Base-by-base conservation (phyloP, 1,140 invertebrate species). In the Drosophila malerkotliana region DNA sequence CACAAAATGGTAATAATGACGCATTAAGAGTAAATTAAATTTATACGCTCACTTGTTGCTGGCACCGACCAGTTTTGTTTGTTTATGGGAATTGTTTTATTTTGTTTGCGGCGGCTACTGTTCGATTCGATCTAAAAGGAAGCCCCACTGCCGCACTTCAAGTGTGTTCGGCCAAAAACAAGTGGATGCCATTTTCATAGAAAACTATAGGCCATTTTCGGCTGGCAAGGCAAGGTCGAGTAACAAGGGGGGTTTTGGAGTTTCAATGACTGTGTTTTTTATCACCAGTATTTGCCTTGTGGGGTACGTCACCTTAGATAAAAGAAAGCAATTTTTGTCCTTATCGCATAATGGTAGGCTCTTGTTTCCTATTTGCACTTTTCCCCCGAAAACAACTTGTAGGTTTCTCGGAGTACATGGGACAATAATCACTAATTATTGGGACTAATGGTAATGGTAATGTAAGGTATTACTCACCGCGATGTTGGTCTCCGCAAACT, bases 1-100 rank as follows among this genome's bases (percentile, higher is more conserved):
- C 61, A 53, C 60, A 61, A 74, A 74, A 66, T 62, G 63, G 51
- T 62, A 77, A 83, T 84, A 77, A 85, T 85, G 82, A 87, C 74
- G 81, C 73, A 80, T 87, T 87, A 64, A 81, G 77, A 62, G 61
- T 44, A 48, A 77, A 81, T 87, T 84, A 60, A 80, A 77, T 84
- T 66, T 54, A 60, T 73, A 41, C 61, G 59, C 61, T 64, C 61
- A 85, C 82, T 87, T 81, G 82, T 81, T 72, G 77, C 68, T 57
- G 56, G 51, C 30, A 48, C 28, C 18, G 15, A 47, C 15, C 44
- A 44, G 44, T 47, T 21, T 56, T 58, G 37, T 51, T 47, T 64
- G 18, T 72, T 55, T 69, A 57, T 74, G 48, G 54, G 24, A 52
- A 39, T 73, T 24, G 39, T 49, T 64, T 18, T 5, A 28, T 54